Conservation (phyloP, 2,888 invertebrate genomes). For the Hylaea fasciaria region DNA sequence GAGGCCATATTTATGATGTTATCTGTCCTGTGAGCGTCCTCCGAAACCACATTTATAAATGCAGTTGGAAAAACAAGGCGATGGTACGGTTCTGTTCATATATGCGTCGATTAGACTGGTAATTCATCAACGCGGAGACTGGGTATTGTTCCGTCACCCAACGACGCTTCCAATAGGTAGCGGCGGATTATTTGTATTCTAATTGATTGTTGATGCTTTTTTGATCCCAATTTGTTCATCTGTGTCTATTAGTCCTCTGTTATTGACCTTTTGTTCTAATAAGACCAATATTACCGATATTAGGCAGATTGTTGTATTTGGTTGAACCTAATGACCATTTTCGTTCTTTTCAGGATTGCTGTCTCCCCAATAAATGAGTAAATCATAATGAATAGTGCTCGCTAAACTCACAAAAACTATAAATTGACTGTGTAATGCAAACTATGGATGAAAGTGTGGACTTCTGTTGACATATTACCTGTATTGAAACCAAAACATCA, state of each 20-base stretch:
- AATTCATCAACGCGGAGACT: slow-evolving; percentile 39
- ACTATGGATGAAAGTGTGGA: slow-evolving; percentile 84
- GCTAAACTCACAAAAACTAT: slow-evolving; percentile 67
- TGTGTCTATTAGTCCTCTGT: slow-evolving; percentile 5
- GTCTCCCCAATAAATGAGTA: slow-evolving; percentile 62
- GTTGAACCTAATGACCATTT: slow-evolving; percentile 50
- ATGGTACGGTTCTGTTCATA: slow-evolving; percentile 72
- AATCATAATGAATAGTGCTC: slow-evolving; percentile 69
- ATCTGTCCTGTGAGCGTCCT: slow-evolving; percentile 84
- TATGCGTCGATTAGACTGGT: slow-evolving; percentile 17
- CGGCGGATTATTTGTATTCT: slow-evolving; percentile 70
- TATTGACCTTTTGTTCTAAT: slow-evolving; percentile 35
- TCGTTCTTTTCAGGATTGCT: slow-evolving; percentile 77
- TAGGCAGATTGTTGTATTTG: slow-evolving; percentile 26
- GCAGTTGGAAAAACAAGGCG: slow-evolving; percentile 71
- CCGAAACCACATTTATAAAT: slow-evolving; percentile 76
- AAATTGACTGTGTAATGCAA: slow-evolving; percentile 70
- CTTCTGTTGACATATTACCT: slow-evolving; percentile 79
- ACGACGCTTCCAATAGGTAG: slow-evolving; percentile 78
- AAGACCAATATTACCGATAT: slow-evolving; percentile 25
- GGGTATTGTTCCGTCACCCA: slow-evolving; percentile 56
- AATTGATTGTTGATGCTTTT: slow-evolving; percentile 26
- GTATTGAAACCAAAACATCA: slow-evolving; percentile 74
- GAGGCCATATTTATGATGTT: slow-evolving; percentile 89
- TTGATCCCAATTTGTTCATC: slow-evolving; percentile 19